Evolutionary conservation across 2,888 invertebrate species (phyloP).

Genomic region (Scaptomyza parva): DNA sequence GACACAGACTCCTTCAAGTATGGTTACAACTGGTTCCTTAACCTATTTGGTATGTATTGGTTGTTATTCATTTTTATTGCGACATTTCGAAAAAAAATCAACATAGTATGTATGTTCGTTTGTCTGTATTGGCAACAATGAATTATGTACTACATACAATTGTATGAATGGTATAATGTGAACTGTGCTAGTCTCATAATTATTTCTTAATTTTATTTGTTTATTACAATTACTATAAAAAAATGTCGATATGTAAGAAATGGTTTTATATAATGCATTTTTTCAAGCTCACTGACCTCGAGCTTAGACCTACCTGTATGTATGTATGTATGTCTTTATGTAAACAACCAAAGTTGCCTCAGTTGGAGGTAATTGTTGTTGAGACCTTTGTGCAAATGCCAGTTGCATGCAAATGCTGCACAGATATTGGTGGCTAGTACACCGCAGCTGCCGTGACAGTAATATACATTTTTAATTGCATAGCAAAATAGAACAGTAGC

Average conservation of each 20-base stretch:
- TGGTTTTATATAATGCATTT: slow-evolving; percentile 71
- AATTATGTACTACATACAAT: background rate
- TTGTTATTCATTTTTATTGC: slow-evolving; percentile 66
- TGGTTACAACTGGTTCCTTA: slow-evolving; percentile 77
- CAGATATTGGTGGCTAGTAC: slow-evolving; percentile 48
- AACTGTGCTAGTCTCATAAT: slow-evolving; percentile 59
- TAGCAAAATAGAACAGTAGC: slow-evolving; percentile 65
- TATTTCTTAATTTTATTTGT: slow-evolving; percentile 50
- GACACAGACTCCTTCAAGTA: slow-evolving; percentile 51
- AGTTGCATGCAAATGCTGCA: slow-evolving; percentile 75
- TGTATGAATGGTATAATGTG: slow-evolving; percentile 12
- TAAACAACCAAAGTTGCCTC: slow-evolving; percentile 20
- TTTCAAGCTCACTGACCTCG: slow-evolving; percentile 54
- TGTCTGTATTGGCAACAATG: slow-evolving; percentile 1
- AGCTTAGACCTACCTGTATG: slow-evolving; percentile 34
- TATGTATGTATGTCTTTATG: slow-evolving; percentile 1
- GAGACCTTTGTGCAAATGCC: slow-evolving; percentile 69
- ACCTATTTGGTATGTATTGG: slow-evolving; percentile 64
- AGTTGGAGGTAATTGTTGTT: slow-evolving; percentile 34
- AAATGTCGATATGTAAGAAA: slow-evolving; percentile 40
- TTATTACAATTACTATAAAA: slow-evolving; percentile 60
- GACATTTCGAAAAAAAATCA: no score
- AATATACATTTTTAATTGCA: slow-evolving; percentile 69
- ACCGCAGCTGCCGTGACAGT: slow-evolving; percentile 41
- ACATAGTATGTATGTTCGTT: slow-evolving; percentile 10